phyloP scores from a whole-genome alignment of 2,797 vertebrate genomes.

The Myotis daubentonii region DNA sequence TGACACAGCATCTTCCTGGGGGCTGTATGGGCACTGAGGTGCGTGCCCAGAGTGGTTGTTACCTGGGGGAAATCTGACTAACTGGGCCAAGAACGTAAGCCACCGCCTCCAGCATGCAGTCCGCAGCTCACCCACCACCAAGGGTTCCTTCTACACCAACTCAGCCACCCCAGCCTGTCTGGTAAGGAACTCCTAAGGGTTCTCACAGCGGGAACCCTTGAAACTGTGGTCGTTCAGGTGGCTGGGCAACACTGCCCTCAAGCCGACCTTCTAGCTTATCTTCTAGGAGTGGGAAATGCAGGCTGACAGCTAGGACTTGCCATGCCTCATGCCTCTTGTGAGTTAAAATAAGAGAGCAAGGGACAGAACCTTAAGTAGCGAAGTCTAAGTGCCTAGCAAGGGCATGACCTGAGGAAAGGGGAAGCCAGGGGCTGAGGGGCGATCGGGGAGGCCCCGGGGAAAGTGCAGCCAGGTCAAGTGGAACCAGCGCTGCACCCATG shows the following conservation, averaged over 20 bases:
- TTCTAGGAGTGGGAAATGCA: neutral
- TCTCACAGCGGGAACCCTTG: neutral
- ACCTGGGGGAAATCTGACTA: neutral
- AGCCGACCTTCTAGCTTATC: neutral
- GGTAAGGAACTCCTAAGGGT: neutral
- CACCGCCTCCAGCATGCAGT: neutral
- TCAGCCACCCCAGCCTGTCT: neutral
- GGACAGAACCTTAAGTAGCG: neutral
- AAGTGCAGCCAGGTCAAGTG: neutral
- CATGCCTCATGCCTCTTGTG: neutral
- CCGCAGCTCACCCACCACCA: neutral
- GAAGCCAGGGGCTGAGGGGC: neutral
- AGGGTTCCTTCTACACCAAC: neutral
- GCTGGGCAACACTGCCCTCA: neutral
- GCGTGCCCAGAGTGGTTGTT: neutral
- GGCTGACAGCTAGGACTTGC: neutral
- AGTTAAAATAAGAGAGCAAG: neutral
- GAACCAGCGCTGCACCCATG: neutral
- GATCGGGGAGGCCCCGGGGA: rapidly evolving
- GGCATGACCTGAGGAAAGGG: neutral
- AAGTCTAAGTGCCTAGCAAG: neutral
- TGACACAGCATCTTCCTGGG: neutral
- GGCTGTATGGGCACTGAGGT: neutral
- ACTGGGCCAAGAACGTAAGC: neutral
- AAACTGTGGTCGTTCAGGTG: rapidly evolving